Evolutionary conservation across 2,113 vertebrate species (phyloP).

Genomic region (Sapajus apella): DNA sequence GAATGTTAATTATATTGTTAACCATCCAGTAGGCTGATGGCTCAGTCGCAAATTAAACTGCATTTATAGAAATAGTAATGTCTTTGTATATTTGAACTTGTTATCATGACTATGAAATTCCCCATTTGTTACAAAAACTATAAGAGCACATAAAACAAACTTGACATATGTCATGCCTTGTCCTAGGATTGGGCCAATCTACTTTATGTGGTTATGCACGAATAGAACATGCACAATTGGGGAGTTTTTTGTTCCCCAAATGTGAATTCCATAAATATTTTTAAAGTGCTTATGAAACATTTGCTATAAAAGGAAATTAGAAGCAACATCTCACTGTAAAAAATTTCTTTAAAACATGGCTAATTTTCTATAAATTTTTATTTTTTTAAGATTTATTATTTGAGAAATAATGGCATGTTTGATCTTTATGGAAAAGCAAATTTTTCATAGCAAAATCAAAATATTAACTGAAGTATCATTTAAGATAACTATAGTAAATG

Average conservation of each 20-base stretch:
- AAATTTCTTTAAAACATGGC: neutral
- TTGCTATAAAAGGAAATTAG: constrained; percentile 32
- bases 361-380: constrained; percentile 13
- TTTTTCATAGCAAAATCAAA: constrained; percentile 19
- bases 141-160: constrained; percentile 30
- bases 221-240: neutral
- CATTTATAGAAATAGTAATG: neutral
- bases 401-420: constrained; percentile 8
- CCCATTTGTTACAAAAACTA: neutral
- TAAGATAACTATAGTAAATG: constrained; percentile 14
- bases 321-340: constrained; percentile 1
- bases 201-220: neutral
- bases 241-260: constrained; percentile 30
- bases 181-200: constrained; percentile 27
- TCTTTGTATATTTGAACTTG: constrained; percentile 1
- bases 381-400: neutral
- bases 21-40: neutral
- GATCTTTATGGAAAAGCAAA: neutral
- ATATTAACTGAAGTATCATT: neutral
- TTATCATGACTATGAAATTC: neutral
- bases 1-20: neutral
- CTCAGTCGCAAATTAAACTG: neutral
- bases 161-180: neutral
- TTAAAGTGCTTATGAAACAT: constrained; percentile 40
- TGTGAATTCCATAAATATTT: constrained; percentile 55